Percentiles rank a stretch among this genome's conserved stretches.
phyloP scores from a whole-genome alignment of 2,113 vertebrate species.

The Brachypteracias leptosomus region DNA sequence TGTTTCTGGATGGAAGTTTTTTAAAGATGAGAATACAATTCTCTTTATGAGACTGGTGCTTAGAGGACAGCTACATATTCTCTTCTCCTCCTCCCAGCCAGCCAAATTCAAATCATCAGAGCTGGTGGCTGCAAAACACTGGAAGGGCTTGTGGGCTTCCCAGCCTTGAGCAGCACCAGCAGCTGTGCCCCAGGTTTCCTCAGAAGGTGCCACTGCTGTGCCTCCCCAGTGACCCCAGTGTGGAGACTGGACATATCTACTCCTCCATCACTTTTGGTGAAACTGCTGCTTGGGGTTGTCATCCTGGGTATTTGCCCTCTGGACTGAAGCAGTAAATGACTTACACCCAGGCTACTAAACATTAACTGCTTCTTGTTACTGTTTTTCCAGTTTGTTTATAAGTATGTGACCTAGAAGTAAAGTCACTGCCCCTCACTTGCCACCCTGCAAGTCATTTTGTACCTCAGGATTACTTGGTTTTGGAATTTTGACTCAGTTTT shows the following conservation, averaged over 20 bases:
- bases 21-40: neutral
- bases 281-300: neutral
- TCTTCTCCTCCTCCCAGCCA: neutral
- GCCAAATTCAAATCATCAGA: neutral
- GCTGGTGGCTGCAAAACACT: neutral
- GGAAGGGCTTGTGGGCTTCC: neutral
- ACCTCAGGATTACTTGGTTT: neutral
- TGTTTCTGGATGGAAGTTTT: neutral
- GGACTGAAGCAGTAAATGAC: neutral
- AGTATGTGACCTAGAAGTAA: neutral
- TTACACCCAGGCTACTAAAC: neutral
- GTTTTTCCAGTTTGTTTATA: neutral
- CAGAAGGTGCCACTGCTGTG: neutral
- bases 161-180: neutral
- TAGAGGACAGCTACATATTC: neutral
- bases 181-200: neutral
- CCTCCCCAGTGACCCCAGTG: neutral
- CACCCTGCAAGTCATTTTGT: neutral
- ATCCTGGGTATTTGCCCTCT: neutral
- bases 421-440: neutral
- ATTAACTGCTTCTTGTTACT: neutral
- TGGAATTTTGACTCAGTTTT: neutral
- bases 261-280: neutral
- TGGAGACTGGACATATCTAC: neutral
- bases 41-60: neutral